Conservation (phyloP, 2,888 invertebrate genomes). For the Plagodis pulveraria region DNA sequence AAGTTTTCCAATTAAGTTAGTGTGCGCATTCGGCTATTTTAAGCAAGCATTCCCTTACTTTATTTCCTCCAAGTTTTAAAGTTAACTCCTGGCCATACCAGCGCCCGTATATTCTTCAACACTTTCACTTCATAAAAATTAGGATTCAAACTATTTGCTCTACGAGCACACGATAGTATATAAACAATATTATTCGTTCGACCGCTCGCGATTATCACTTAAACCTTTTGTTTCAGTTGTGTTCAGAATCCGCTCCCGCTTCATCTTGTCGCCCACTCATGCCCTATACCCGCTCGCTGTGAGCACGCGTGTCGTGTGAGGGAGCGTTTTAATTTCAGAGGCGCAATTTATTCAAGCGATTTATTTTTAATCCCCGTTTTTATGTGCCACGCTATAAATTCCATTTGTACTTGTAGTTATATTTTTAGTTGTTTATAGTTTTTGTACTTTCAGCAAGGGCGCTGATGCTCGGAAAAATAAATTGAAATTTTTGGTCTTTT, state of each 20-base stretch:
- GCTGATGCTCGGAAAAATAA: constrained; percentile 3
- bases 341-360: constrained; percentile 85
- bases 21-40: too few species aligned
- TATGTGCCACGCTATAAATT: constrained; percentile 80
- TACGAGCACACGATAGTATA: too few species aligned
- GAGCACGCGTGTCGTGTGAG: constrained; percentile 78
- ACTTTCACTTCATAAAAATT: too few species aligned
- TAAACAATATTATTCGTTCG: too few species aligned
- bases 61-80: too few species aligned
- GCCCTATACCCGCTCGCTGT: constrained; percentile 41
- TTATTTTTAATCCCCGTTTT: constrained; percentile 85
- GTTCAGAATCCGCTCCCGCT: constrained; percentile 7
- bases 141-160: too few species aligned
- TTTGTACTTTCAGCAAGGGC: constrained; percentile 6
- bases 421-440: constrained; percentile 50
- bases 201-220: neutral
- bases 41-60: too few species aligned
- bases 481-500: neutral
- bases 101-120: too few species aligned
- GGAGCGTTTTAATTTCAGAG: constrained; percentile 84
- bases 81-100: too few species aligned
- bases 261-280: constrained; percentile 32
- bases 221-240: too few species aligned
- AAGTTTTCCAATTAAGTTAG: too few species aligned
- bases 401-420: constrained; percentile 76